A percentile compares a stretch with the other conserved stretches of the same genome.
Evolutionary conservation across 2,797 vertebrate genomes (phyloP).

Genomic region (Scyliorhinus canicula): DNA sequence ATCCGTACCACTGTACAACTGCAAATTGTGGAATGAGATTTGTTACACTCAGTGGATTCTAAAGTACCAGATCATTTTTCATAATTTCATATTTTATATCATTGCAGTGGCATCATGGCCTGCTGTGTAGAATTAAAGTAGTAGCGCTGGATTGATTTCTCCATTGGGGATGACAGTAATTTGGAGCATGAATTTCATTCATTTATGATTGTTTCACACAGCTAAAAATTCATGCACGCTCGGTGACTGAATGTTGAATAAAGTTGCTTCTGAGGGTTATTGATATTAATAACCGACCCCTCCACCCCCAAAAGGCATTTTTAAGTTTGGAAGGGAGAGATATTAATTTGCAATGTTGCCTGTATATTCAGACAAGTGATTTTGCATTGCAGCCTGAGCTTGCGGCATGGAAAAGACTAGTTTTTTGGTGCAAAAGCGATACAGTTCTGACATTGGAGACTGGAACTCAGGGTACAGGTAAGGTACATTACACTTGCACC

Average conservation of each 20-base stretch:
- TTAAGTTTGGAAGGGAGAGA: neutral
- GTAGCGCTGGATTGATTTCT: constrained; percentile 8
- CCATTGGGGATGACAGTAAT: neutral
- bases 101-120: neutral
- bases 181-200: constrained; percentile 22
- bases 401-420: neutral
- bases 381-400: neutral
- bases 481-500: neutral
- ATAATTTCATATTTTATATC: neutral
- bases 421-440: neutral
- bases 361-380: neutral
- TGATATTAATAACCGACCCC: neutral
- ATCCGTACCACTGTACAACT: neutral
- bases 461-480: neutral
- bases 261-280: neutral
- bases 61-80: neutral
- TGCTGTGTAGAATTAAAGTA: neutral
- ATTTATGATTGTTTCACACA: neutral
- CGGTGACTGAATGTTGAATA: neutral
- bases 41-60: neutral
- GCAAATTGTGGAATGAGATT: neutral
- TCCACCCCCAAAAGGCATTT: neutral
- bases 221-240: neutral
- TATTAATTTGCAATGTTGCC: neutral
- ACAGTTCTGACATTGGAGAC: neutral